phyloP scores from a whole-genome alignment of 2,113 vertebrate genomes.

The Turnix velox region DNA sequence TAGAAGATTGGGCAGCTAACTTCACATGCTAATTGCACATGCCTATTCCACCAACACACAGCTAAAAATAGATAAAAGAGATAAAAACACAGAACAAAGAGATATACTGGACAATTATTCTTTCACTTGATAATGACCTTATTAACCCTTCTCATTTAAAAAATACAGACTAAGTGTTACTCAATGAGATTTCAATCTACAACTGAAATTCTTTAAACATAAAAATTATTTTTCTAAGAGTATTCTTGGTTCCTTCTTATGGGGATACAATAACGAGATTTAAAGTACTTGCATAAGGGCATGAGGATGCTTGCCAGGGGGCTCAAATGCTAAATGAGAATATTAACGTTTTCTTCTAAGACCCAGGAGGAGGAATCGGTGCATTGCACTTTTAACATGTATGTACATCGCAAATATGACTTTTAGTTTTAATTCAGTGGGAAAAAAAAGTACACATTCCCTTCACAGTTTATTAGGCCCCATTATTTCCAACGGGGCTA shows the following conservation, averaged over 20 bases:
- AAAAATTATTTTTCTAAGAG: not conserved
- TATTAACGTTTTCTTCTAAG: constrained; percentile 16
- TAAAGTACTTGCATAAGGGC: not conserved
- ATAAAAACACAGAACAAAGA: constrained; percentile 44
- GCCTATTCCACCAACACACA: not conserved
- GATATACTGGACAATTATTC: constrained; percentile 30
- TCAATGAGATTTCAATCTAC: not conserved
- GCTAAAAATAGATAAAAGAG: constrained; percentile 48
- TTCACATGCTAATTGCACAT: constrained; percentile 28
- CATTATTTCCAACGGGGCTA: constrained; percentile 10
- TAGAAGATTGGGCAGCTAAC: constrained; percentile 16
- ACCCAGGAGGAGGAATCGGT: not conserved
- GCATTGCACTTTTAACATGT: not conserved
- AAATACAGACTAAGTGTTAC: not conserved
- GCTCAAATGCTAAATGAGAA: not conserved
- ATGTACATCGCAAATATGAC: not conserved
- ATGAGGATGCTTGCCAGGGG: constrained; percentile 19
- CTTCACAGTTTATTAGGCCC: not conserved
- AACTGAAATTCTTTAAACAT: not conserved
- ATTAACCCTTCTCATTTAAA: not conserved
- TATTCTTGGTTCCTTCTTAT: not conserved
- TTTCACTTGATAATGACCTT: not conserved
- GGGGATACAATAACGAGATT: not conserved
- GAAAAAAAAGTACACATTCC: not conserved
- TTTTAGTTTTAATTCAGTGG: not conserved